Evolutionary conservation across 2,113 vertebrate species (phyloP), one percentile per base, ranked within the genome.

Genomic region (Podarcis cretensis): DNA sequence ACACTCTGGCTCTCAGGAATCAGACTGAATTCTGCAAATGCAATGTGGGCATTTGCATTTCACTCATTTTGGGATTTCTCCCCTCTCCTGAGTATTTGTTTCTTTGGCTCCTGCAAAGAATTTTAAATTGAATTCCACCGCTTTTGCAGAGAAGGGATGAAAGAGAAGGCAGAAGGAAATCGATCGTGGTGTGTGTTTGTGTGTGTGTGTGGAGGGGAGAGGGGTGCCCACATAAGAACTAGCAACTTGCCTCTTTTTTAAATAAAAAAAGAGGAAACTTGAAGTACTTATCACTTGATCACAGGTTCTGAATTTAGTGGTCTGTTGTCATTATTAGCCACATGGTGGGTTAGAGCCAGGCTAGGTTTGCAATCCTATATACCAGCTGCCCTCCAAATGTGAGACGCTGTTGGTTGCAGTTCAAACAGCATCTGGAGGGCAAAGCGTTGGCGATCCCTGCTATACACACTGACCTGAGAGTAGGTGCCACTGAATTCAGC

Each of bases 241-340:
- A 73, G 71, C n/a, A 32, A 84, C 75, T 93, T 87, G 92, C 92
- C 92, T 94, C 93, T 94, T 94, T 89, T 20, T 63, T 3, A 43
- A 43, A 14, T 85, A 77, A 86, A 69, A 21, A 1, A 12, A 4
- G n/a, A 73, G 3, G 27, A 71, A 30, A 12, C 27, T 30, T 69
- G 7, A 30, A 27, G 9, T 69, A 12, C 23, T 69, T 12, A 69
- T n/a, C 12, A 18, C 32, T 32, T 32, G 30, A 13, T 14, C 4
- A 4, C n/a, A 32, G 69, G 5, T 16, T 73, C n/a, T n/a, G 68
- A 27, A 69, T 69, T 30, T 3, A 69, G n/a, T 32, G 14, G 71
- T 32, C 12, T 32, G 0, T 73, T 5, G 71, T 13, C 71, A 32
- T 54, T 73, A n/a, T 73, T 32, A 5, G 1, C 30, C n/a, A n/a